phyloP scores from a whole-genome alignment of 2,888 invertebrate genomes.

The Cryptocephalus moraei region DNA sequence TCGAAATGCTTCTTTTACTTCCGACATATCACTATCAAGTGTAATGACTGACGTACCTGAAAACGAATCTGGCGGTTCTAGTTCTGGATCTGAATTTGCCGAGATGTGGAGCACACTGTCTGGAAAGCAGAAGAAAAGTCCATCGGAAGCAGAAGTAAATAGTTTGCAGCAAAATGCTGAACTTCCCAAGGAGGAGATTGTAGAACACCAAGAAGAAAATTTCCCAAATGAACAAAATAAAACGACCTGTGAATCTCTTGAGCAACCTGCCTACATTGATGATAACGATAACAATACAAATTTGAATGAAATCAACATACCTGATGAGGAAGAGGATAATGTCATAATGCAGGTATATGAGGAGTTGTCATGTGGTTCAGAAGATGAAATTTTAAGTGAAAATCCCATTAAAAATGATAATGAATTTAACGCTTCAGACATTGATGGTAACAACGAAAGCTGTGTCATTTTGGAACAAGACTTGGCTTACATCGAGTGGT shows the following conservation, averaged over 20 bases:
- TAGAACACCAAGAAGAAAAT: no score
- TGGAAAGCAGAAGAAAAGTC: no score
- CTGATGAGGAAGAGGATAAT: background rate
- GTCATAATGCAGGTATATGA: constrained; percentile 12
- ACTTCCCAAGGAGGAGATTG: background rate
- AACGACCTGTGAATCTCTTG: no score
- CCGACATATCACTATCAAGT: no score
- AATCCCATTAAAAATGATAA: no score
- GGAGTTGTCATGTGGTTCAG: constrained; percentile 17
- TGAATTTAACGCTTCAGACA: background rate
- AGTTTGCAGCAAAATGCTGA: background rate
- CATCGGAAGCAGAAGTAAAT: no score
- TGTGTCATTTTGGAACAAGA: background rate
- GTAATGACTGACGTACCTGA: no score
- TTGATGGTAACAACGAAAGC: background rate
- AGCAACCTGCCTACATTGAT: no score
- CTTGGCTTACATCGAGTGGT: background rate
- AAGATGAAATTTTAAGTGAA: constrained; percentile 7
- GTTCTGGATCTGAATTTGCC: background rate
- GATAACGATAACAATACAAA: no score
- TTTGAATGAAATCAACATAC: background rate
- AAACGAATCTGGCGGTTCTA: background rate
- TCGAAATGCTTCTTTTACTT: no score
- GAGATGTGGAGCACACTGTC: no score
- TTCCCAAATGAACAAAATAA: no score